These are phyloP conservation scores for Escarpia spicata DNA, from an alignment of 2,888 invertebrate species.

Conservation along the genomic window DNA sequence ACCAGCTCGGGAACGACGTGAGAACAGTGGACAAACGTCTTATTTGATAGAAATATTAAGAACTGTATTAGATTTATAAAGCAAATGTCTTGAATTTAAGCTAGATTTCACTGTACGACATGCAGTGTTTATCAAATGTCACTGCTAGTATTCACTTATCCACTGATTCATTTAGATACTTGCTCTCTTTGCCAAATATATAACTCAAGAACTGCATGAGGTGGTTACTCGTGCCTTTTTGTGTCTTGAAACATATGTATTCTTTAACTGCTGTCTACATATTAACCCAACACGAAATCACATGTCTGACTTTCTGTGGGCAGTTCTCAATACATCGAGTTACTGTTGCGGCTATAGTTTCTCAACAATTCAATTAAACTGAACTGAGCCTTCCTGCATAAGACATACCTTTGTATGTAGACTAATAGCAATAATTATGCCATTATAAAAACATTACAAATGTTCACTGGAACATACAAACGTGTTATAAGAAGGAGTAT, in stretches of 20 bases:
- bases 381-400: not conserved
- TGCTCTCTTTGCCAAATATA: not conserved
- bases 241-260: not conserved
- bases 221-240: not conserved
- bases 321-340: not conserved
- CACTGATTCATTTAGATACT: not conserved
- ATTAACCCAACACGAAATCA: not conserved
- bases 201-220: not conserved
- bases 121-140: not conserved
- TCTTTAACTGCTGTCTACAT: not conserved
- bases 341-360: not conserved
- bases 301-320: not conserved
- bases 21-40: constrained; percentile 35
- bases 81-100: too few species aligned
- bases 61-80: not conserved
- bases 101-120: not conserved
- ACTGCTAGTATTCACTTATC: too few species aligned
- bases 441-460: too few species aligned
- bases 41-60: not conserved
- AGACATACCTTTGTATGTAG: not conserved
- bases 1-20: constrained; percentile 65
- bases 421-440: not conserved
- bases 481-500: too few species aligned
- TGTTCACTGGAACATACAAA: too few species aligned
- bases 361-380: not conserved